Base-by-base conservation (phyloP, 2,113 vertebrate genomes). In the Sylvilagus bachmani region DNA sequence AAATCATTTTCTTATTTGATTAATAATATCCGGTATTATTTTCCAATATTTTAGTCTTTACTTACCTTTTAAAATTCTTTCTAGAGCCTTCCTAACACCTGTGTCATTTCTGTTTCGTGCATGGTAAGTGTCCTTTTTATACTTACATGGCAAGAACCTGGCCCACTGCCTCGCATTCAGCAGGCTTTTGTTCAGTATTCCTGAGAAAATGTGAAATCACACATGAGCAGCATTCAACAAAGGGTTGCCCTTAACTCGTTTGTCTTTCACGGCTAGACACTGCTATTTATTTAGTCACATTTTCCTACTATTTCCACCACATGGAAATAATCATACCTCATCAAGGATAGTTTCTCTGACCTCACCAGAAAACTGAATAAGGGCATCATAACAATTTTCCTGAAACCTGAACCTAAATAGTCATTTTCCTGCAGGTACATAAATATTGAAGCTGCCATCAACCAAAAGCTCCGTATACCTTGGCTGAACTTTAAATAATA, bases 401-500 rank as follows among this genome's bases (percentile, higher is more conserved):
- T 86, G 73, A 94, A 69, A 73, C 51, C 0, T 49, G 6, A 89
- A 93, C 5, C 27, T 82, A 86, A 66, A 49, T 25, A 82, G 4
- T 83, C 27, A 36, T 79, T 91, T 89, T 74, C 79, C 29, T 31
- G n/a, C 19, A 95, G 9, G 27, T 31, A 9, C 29, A 55, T 12
- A 89, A 33, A 2, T 55, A 44, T 53, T 66, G 73, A 64, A 88
- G 64, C 24, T 61, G 21, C 17, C 90, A 91, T 44, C 75, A 83
- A n/a, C 17, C 27, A 38, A 81, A 58, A 86, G 29, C 10, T 38
- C 38, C 12, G 8, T 61, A 36, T 19, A 53, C 10, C 21, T 70
- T 74, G 64, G 29, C 53, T 83, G 29, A 91, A 81, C 11, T 91
- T 93, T 44, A 85, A 66, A 91, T 36, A 21, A 58, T 64, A 71